Evolutionary conservation across 1,140 invertebrate species (phyloP), one percentile per base, ranked within the genome.

Genomic region (Lutraria rhynchaena): DNA sequence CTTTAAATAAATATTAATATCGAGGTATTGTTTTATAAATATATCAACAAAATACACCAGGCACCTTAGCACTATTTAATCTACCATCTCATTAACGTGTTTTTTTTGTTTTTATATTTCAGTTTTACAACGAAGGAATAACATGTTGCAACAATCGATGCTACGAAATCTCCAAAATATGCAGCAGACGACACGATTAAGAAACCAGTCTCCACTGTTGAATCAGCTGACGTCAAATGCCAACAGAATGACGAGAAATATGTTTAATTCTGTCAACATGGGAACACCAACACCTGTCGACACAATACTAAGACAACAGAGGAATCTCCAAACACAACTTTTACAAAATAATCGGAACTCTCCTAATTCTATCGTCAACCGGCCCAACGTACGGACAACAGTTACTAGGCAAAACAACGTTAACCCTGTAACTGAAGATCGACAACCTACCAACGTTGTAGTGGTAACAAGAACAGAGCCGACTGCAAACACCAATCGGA

Each of bases 61-160:
- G n/a, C n/a, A n/a, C n/a, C n/a, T 61, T 29, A 31, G 58, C 24
- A 61, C 5, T 61, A 3, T 17, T 19, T 27, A 35, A 61, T 27
- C 31, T n/a, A 31, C 15, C 60, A 4, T 22, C n/a, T 35, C 35
- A 29, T 33, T 31, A 1, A 63, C 35, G 9, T 37, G 35, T 2
- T 29, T 4, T 7, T 13, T 35, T 4, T n/a, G n/a, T 37, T 49
- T 44, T 46, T 19, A 3, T 33, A 3, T 73, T 57, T 41, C 37
- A 75, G 73, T 35, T 15, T 37, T 75, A 44, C 73, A 75, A 41
- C 55, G 19, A 31, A 37, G 55, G 22, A 60, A 75, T 24, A 57
- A 49, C 15, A 35, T 46, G 3, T 19, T 61, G 17, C 73, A 75
- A 63, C 55, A 75, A 49, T 3, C 55, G n/a, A 60, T 75, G 57